Conservation (phyloP, 1,140 invertebrate genomes). For the Drosophila paulistorum region DNA sequence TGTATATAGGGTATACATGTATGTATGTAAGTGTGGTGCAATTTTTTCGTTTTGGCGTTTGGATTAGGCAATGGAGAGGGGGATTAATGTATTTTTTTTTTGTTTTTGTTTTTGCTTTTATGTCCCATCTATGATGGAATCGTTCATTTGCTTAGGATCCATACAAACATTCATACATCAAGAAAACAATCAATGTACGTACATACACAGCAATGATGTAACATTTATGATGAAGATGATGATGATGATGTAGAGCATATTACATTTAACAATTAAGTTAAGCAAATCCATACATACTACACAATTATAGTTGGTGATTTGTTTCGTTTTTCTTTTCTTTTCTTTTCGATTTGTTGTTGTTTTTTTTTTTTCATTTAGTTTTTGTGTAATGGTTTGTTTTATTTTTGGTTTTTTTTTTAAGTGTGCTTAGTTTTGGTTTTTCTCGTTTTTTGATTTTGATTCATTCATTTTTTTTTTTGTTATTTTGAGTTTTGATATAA, state of each 20-base stretch:
- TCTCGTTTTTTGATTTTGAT: constrained; percentile 3
- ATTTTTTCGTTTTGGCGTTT: background rate
- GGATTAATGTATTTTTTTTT: background rate
- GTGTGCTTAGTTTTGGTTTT: constrained; percentile 18
- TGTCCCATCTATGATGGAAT: constrained; percentile 3
- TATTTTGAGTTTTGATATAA: constrained; percentile 7
- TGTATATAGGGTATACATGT: background rate
- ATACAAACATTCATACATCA: background rate
- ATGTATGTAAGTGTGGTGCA: background rate
- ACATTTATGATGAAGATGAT: background rate
- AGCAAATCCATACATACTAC: constrained; percentile 8
- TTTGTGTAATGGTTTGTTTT: constrained; percentile 25
- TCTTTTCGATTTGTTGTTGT: background rate
- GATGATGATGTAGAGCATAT: constrained; percentile 2
- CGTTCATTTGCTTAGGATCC: background rate
- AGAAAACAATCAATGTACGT: too few relatives aligned
- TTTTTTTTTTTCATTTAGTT: background rate
- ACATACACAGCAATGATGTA: background rate
- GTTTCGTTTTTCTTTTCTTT: background rate
- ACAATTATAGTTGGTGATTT: background rate
- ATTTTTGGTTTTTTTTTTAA: constrained; percentile 27
- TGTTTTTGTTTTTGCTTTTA: background rate
- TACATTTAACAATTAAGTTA: constrained; percentile 30
- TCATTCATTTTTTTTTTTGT: constrained; percentile 4
- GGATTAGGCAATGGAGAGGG: background rate